These are phyloP conservation scores for Holothuria leucospilota DNA, from an alignment of 53 echinoderm and acorn worm genomes.

Conservation along the genomic window DNA sequence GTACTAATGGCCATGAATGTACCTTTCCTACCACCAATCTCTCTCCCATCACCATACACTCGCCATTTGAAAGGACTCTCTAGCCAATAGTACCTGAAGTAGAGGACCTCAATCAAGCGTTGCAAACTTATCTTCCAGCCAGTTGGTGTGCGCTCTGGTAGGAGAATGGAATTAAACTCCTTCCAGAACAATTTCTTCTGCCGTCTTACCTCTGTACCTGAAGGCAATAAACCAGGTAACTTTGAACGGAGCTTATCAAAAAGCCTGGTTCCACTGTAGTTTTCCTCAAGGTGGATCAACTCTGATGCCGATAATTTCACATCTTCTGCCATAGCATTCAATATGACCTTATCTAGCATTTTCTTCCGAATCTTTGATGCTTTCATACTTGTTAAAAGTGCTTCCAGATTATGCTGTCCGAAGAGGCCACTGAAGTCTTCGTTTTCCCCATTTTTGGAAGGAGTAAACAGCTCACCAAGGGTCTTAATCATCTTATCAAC, in stretches of 20 bases:
- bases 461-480: neutral
- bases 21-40: no score
- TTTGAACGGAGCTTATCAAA: neutral
- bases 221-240: neutral
- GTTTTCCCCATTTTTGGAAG: neutral
- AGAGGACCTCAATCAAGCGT: no score
- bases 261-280: slow-evolving; percentile 12
- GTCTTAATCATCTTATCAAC: neutral
- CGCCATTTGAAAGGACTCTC: neutral
- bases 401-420: neutral
- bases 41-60: neutral
- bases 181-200: slow-evolving; percentile 3
- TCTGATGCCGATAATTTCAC: neutral
- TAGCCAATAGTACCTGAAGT: no score
- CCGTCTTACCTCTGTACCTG: neutral
- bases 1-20: no score
- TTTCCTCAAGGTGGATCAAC: neutral
- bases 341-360: neutral
- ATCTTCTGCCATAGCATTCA: neutral
- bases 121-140: no score
- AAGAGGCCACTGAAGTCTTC: neutral
- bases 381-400: neutral
- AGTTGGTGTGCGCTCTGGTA: no score
- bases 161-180: neutral
- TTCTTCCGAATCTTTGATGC: neutral